Conservation (phyloP, 2,888 invertebrate species). For the Asteroscopus sphinx region DNA sequence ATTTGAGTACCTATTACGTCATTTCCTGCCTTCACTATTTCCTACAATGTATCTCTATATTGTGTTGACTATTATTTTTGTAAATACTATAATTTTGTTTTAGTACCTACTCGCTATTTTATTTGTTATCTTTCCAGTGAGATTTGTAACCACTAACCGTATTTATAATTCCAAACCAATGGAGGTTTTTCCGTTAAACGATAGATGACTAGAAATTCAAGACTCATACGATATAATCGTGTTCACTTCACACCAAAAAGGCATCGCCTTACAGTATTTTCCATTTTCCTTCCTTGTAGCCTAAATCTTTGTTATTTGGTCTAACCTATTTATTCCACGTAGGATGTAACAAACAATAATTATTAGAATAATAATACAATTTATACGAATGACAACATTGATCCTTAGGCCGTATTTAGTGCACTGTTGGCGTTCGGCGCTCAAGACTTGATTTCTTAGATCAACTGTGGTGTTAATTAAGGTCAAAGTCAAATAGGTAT, state of each 20-base stretch:
- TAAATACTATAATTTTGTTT: constrained; percentile 67
- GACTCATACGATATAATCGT: constrained; percentile 29
- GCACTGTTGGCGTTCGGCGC: background rate
- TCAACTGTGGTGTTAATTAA: too few species aligned
- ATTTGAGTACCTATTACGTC: constrained; percentile 72
- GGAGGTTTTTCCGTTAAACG: constrained; percentile 57
- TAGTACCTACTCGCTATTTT: constrained; percentile 52
- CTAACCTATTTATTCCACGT: constrained; percentile 7
- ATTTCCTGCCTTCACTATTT: constrained; percentile 76
- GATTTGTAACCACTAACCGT: constrained; percentile 56
- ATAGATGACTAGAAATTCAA: constrained; percentile 36
- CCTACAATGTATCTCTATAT: constrained; percentile 78
- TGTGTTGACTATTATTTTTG: constrained; percentile 74
- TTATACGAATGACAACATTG: background rate
- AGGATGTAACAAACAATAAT: constrained; percentile 20
- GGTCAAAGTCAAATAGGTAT: too few species aligned
- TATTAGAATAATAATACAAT: background rate
- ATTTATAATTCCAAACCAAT: constrained; percentile 37
- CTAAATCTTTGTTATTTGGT: constrained; percentile 7
- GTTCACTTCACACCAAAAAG: constrained; percentile 29
- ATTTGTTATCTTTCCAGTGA: constrained; percentile 77
- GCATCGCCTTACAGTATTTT: constrained; percentile 25
- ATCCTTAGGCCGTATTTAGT: background rate
- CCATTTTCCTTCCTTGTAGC: constrained; percentile 9
- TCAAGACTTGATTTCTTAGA: too few species aligned